Conservation (phyloP, 35 echinoderm and acorn worm genomes). For the Apostichopus parvimensis region DNA sequence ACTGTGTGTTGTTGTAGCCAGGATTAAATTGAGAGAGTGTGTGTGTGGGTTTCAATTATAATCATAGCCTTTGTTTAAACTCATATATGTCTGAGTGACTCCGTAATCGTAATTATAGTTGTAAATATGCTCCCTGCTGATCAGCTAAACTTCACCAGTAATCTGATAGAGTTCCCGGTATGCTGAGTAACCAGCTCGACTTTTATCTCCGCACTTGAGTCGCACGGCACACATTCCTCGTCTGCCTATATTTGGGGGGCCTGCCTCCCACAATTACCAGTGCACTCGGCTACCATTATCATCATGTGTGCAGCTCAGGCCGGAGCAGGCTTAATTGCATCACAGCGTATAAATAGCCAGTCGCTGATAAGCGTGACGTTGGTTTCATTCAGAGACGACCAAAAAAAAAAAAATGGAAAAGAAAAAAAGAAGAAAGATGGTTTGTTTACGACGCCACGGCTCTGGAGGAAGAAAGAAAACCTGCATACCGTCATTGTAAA, state of each 20-base stretch:
- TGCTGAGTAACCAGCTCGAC: not conserved
- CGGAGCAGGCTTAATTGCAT: not conserved
- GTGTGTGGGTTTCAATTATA: no score
- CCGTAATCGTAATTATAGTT: slow-evolving; percentile 20
- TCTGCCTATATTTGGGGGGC: slow-evolving; percentile 38
- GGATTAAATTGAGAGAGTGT: no score
- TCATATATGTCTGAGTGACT: not conserved
- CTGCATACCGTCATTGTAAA: slow-evolving; percentile 26
- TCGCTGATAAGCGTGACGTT: not conserved
- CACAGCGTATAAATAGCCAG: slow-evolving; percentile 25
- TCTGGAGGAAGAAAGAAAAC: not conserved
- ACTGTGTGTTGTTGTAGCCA: no score
- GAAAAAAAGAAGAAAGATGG: not conserved
- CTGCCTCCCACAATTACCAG: not conserved
- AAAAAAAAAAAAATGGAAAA: no score
- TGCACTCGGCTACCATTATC: not conserved
- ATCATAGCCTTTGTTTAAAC: not conserved
- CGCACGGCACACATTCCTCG: not conserved
- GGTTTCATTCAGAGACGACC: not conserved
- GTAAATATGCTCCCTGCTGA: slow-evolving; percentile 29
- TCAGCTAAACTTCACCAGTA: slow-evolving; percentile 10
- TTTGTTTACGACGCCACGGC: not conserved
- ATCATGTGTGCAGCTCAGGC: not conserved
- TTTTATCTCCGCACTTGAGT: not conserved
- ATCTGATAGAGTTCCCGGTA: slow-evolving; percentile 9